Evolutionary conservation across 2,797 vertebrate genomes (phyloP).

Genomic region (Cryptoblepharus egeriae): DNA sequence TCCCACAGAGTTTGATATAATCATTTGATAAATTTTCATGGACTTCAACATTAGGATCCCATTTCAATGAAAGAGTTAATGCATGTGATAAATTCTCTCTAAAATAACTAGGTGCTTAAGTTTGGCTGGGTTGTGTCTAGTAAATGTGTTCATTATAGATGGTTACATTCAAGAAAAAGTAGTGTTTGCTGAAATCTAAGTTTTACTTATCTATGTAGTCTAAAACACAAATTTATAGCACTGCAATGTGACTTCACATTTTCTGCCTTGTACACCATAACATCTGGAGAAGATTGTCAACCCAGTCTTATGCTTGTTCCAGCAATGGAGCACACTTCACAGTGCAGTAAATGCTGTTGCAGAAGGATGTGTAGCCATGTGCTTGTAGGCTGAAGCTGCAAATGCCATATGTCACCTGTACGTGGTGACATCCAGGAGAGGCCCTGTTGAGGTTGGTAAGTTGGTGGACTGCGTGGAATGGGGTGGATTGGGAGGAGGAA

Average conservation of each 20-base stretch:
- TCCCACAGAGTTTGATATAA: neutral
- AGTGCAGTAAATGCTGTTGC: too few relatives aligned
- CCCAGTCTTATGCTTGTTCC: too few relatives aligned
- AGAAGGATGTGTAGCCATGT: too few relatives aligned
- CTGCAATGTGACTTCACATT: neutral
- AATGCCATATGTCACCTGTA: too few relatives aligned
- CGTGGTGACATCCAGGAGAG: too few relatives aligned
- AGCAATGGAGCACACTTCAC: too few relatives aligned
- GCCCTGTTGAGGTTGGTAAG: too few relatives aligned
- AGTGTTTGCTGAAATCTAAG: too few relatives aligned
- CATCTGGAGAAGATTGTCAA: neutral
- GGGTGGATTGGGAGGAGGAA: too few relatives aligned
- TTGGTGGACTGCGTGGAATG: too few relatives aligned
- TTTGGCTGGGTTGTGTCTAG: neutral
- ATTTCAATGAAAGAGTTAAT: neutral
- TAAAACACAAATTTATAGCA: neutral
- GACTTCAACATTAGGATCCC: neutral
- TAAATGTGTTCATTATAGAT: neutral
- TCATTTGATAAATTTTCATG: too few relatives aligned
- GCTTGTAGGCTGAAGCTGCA: too few relatives aligned
- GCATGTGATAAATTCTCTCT: neutral
- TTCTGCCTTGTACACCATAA: neutral
- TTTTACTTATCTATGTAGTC: neutral
- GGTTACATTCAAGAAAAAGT: neutral
- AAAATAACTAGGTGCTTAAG: neutral